These are phyloP conservation scores for Limnodromus scolopaceus DNA, from an alignment of 2,797 vertebrate species.

Conservation along the genomic window DNA sequence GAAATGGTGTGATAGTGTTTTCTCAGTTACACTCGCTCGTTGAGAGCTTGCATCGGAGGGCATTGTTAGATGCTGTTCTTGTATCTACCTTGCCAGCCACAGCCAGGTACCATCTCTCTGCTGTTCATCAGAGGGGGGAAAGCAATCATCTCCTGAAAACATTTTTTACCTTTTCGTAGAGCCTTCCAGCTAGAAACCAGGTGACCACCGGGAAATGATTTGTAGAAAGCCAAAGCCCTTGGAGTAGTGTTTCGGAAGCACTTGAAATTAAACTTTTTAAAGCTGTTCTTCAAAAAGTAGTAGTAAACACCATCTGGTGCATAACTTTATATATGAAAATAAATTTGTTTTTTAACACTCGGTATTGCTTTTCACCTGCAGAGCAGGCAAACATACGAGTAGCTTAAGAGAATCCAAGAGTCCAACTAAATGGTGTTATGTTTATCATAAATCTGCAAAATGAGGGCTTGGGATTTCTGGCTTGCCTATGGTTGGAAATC, in stretches of 20 bases:
- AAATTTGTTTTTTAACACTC: background rate
- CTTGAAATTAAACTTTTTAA: background rate
- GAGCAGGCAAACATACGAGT: background rate
- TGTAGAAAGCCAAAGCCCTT: background rate
- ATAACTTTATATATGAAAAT: background rate
- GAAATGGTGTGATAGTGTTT: background rate
- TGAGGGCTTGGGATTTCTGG: background rate
- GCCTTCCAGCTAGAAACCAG: background rate
- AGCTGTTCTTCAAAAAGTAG: background rate
- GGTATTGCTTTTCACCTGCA: background rate
- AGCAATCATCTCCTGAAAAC: fast-evolving
- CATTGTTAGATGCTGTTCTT: background rate
- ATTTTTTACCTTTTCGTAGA: background rate
- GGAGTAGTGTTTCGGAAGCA: background rate
- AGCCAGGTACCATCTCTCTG: background rate
- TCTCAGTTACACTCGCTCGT: background rate
- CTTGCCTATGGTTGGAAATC: background rate
- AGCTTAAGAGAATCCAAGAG: background rate
- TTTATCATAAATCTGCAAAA: background rate
- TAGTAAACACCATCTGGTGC: background rate
- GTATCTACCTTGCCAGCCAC: background rate
- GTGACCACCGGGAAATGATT: background rate
- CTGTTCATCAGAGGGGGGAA: background rate
- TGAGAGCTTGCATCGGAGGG: background rate
- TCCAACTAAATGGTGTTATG: background rate